Percentiles rank a stretch among this genome's conserved stretches.
Conservation (phyloP, 1,140 invertebrate species). For the Heliconius hermathena region DNA sequence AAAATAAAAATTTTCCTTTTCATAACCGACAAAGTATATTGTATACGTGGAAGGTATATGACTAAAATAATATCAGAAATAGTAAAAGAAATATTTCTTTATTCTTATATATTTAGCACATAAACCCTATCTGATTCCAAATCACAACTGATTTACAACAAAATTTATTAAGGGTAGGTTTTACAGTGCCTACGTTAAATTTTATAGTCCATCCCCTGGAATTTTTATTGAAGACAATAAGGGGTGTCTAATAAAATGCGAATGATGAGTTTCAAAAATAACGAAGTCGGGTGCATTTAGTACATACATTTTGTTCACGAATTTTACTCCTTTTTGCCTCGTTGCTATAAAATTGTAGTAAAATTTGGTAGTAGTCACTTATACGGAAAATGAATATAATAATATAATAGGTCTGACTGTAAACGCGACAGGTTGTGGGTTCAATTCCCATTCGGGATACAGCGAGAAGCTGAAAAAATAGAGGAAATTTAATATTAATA, state of each 20-base stretch:
- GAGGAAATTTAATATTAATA: too few relatives aligned
- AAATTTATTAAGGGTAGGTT: slow-evolving; percentile 44
- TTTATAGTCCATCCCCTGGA: slow-evolving; percentile 54
- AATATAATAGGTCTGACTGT: too few relatives aligned
- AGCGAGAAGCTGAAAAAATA: too few relatives aligned
- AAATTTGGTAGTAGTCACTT: neutral
- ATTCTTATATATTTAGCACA: too few relatives aligned
- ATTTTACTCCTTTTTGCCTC: neutral
- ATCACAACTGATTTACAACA: slow-evolving; percentile 33
- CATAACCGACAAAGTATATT: too few relatives aligned
- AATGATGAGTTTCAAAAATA: slow-evolving; percentile 50
- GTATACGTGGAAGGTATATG: too few relatives aligned
- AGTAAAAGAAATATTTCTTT: too few relatives aligned
- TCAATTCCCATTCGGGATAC: too few relatives aligned
- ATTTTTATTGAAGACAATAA: slow-evolving; percentile 66
- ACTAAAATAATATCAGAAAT: too few relatives aligned
- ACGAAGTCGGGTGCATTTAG: slow-evolving; percentile 24
- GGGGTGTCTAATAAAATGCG: slow-evolving; percentile 53
- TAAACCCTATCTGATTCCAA: slow-evolving; percentile 10
- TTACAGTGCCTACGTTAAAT: slow-evolving; percentile 46
- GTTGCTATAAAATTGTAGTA: neutral
- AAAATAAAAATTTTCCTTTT: too few relatives aligned
- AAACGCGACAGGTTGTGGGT: too few relatives aligned
- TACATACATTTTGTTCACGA: slow-evolving; percentile 11
- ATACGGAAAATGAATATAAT: neutral